A percentile compares a stretch with the other conserved stretches of the same genome.
Evolutionary conservation across 1,140 invertebrate genomes (phyloP).

Genomic region (Pissodes strobi): DNA sequence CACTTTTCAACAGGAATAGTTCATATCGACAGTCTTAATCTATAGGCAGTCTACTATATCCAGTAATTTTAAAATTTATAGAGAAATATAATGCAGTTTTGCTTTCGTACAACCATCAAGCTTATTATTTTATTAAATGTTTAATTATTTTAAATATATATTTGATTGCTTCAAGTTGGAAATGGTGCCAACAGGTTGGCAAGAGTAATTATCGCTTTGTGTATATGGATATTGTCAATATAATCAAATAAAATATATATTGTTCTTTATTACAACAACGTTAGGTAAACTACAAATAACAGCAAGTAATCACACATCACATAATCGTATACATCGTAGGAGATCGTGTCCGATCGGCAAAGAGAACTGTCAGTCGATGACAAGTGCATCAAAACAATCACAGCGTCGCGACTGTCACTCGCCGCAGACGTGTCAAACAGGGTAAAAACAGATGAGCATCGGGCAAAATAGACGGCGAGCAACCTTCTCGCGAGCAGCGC

Average conservation of each 20-base stretch:
- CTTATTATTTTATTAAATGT: too few species aligned
- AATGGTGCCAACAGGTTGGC: too few species aligned
- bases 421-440: conserved; percentile 11
- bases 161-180: too few species aligned
- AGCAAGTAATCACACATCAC: conserved; percentile 18
- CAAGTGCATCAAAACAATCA: conserved; percentile 20
- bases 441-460: conserved; percentile 26
- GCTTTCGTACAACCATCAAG: too few species aligned
- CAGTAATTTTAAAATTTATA: too few species aligned
- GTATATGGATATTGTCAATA: neutral
- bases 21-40: neutral
- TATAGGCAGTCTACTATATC: too few species aligned
- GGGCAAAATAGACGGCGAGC: conserved; percentile 38
- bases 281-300: conserved; percentile 3
- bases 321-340: conserved; percentile 39
- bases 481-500: conserved; percentile 48
- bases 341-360: conserved; percentile 17
- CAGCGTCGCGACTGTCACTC: conserved; percentile 36
- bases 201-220: too few species aligned
- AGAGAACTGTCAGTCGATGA: conserved; percentile 21
- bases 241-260: neutral
- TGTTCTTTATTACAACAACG: neutral
- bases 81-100: too few species aligned
- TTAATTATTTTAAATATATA: too few species aligned
- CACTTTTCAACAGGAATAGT: neutral